These are phyloP conservation scores for Drosophila seclusa DNA, from an alignment of 2,888 invertebrate genomes.

Conservation along the genomic window DNA sequence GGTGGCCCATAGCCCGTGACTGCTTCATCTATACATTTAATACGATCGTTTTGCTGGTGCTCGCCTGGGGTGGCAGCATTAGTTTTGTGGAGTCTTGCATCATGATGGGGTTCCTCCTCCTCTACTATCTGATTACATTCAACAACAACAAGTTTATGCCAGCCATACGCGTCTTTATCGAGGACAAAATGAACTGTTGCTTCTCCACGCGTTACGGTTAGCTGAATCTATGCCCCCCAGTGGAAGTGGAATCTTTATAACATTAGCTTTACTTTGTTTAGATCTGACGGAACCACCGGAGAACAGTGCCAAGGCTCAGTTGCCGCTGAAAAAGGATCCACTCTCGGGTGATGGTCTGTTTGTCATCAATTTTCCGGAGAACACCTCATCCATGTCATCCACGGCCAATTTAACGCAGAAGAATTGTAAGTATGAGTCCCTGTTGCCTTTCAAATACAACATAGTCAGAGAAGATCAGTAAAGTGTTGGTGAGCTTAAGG, in stretches of 20 bases:
- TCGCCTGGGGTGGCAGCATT: constrained; percentile 92
- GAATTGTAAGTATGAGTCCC: constrained; percentile 72
- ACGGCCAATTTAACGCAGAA: constrained; percentile 80
- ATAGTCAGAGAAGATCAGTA: neutral
- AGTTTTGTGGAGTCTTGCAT: constrained; percentile 92
- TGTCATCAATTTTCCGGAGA: constrained; percentile 82
- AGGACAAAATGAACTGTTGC: constrained; percentile 84
- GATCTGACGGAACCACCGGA: constrained; percentile 85
- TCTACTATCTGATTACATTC: constrained; percentile 91
- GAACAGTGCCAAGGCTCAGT: constrained; percentile 83
- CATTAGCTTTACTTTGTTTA: constrained; percentile 45
- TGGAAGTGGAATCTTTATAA: neutral
- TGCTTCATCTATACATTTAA: constrained; percentile 91
- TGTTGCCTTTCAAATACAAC: neutral
- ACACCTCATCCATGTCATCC: constrained; percentile 82
- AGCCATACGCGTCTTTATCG: constrained; percentile 82
- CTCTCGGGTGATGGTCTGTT: constrained; percentile 83
- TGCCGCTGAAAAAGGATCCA: constrained; percentile 82
- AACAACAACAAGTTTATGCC: constrained; percentile 87
- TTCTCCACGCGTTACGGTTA: constrained; percentile 84
- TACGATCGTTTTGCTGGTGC: constrained; percentile 88
- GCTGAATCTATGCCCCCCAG: neutral
- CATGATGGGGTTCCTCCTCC: constrained; percentile 89
- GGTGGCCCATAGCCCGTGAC: constrained; percentile 93
- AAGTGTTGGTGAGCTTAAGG: neutral